Base-by-base conservation (phyloP, 2,888 invertebrate species). In the Lepidonotus clava region DNA sequence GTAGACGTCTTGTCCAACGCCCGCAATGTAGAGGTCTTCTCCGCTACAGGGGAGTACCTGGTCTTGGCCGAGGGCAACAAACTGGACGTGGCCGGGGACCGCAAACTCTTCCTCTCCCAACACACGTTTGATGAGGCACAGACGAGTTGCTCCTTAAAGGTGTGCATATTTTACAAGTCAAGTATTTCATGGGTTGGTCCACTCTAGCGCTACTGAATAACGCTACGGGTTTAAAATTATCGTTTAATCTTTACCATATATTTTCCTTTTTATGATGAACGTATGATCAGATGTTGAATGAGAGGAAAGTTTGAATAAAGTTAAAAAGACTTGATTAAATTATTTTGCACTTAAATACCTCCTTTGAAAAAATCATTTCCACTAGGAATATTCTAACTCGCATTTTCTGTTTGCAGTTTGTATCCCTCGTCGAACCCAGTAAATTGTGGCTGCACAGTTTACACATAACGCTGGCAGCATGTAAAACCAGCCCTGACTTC, bases 111-210 rank as follows among this genome's bases (percentile, higher is more conserved):
- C 41, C 28, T 85, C 32, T 51, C 41, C 0, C 85, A 85, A 38
- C 71, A 85, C 36, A 67, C 71, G 0, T 85, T 85, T 76, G 85
- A 85, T 34, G 46, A 85, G 34, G 51, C 85, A 5, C 67, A 66
- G n/a, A 11, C 85, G 0, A 67, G 8, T 2, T 76, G 71, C 28
- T 24, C 41, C 18, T 21, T 67, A 14, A 85, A 85, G 56, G 80
- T 80, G 41, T 21, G 11, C 6, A 5, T 34, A n/a, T n/a, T n/a
- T n/a, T n/a, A n/a, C n/a, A n/a, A n/a, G n/a, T n/a, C n/a, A n/a
- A n/a, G n/a, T n/a, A n/a, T n/a, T n/a, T n/a, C n/a, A n/a, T n/a
- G n/a, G n/a, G n/a, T n/a, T n/a, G n/a, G n/a, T n/a, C n/a, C n/a
- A n/a, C n/a, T n/a, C n/a, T n/a, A n/a, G n/a, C n/a, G n/a, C n/a